Evolutionary conservation across 2,113 vertebrate species (phyloP), one percentile per base, ranked within the genome.

Genomic region (Vicugna pacos): DNA sequence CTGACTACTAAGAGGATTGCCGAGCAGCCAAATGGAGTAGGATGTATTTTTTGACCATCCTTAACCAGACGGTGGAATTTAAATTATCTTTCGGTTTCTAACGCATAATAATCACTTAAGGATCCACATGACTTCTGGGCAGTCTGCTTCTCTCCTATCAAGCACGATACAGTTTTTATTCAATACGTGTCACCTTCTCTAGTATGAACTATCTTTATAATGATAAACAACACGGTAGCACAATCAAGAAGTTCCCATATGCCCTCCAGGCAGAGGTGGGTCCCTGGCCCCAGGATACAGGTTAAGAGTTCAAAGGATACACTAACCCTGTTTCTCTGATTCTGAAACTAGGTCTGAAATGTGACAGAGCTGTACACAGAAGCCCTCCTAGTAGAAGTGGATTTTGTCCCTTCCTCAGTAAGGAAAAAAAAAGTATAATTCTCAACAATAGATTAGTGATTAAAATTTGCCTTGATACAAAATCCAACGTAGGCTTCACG

Each of bases 191-290:
- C 24, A 35, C 35, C 60, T 28, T 56, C 15, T 90, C 50, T 87
- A 28, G 52, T 42, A 22, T 65, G 24, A 60, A 35, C 22, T 52
- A 16, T 62, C 48, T 48, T 75, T 85, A 48, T n/a, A 48, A 65
- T 42, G 81, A 72, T 62, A 46, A 87, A 5, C 4, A 62, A 54
- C 30, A 6, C 20, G 0, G 3, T 54, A 4, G 4, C 15, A 14
- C 0, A 16, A 14, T n/a, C 14, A 6, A 50, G 0, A 1, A 10
- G 4, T 42, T 69, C 5, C 15, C 46, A 1, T 4, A 15, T 2
- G 1, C 35, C 30, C 12, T 52, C 9, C 30, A 38, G 24, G 5
- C n/a, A 48, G 77, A 90, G 20, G 22, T 3, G 12, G 28, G 20
- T 7, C 26, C 16, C 9, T 42, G 14, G 3, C 8, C 28, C 16